Conservation (phyloP, 2,797 vertebrate genomes). For the Monodelphis domestica region DNA sequence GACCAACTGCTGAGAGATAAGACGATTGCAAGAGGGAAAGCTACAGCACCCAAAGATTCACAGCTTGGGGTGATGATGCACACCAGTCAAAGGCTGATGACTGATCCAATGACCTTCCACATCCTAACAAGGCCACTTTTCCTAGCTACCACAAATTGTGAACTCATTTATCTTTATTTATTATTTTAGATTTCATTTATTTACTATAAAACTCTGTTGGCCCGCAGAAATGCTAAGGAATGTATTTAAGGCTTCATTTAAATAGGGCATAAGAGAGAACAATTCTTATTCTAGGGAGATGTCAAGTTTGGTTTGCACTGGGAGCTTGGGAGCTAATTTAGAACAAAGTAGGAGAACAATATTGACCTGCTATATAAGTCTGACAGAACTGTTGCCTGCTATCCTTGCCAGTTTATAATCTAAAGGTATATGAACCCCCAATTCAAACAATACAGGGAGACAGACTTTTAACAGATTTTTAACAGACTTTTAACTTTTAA, state of each 20-base stretch:
- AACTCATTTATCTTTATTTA: neutral
- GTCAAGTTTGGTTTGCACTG: neutral
- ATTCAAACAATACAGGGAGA: neutral
- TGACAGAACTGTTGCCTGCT: neutral
- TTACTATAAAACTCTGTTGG: neutral
- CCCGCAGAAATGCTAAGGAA: neutral
- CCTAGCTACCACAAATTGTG: neutral
- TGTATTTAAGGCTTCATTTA: neutral
- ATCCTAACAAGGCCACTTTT: neutral
- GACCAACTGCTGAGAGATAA: neutral
- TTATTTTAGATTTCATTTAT: neutral
- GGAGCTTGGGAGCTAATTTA: neutral
- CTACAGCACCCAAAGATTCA: neutral
- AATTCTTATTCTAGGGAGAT: neutral
- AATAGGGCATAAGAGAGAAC: neutral
- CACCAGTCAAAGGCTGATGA: neutral
- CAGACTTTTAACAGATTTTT: neutral
- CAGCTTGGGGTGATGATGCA: neutral
- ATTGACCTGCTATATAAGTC: neutral
- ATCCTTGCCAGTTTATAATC: neutral
- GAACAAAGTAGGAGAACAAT: neutral
- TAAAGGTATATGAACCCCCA: neutral
- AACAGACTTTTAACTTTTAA: neutral
- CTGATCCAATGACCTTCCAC: neutral
- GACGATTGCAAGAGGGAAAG: neutral